Evolutionary conservation across 2,113 vertebrate genomes (phyloP), one percentile per base, ranked within the genome.

Genomic region (Thamnophis sirtalis): DNA sequence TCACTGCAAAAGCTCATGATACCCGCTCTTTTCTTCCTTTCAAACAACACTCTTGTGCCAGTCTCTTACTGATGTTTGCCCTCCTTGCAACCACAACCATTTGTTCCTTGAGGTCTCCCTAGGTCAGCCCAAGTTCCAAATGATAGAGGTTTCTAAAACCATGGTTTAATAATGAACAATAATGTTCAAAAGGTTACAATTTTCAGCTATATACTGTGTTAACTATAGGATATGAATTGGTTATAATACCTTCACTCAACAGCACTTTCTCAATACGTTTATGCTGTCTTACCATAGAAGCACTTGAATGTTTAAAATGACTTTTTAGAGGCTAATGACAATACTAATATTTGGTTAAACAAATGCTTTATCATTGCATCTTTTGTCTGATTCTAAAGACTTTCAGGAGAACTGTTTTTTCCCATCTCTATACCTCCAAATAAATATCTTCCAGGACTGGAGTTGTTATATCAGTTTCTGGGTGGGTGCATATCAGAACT

Each of bases 291-390:
- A 50, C 3, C 19, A 11, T 21, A 49, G 43, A 86, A 49, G 49
- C 10, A 60, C 8, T 24, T 1, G 5, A 1, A 33, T 7, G 0
- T 94, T 92, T 43, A 91, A 4, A 91, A 10, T 90, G 4, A 0
- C 0, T 91, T 19, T 54, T 84, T 10, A 38, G 21, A 38, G 21
- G 63, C 91, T 51, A 89, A 5, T n/a, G 73, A 21, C 73, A 80
- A 80, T 43, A 28, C 11, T 7, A 26, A 0, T 33, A 24, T 88
- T 84, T 86, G 26, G 26, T 1, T 7, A 60, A 63, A 0, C 90
- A 2, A 15, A 73, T n/a, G 85, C 48, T 26, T 80, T 49, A 24
- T 11, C 2, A 0, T 15, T 24, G 51, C 2, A 91, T 88, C 38
- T 92, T 55, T 53, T 58, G 24, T 84, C 54, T 49, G 24, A 43